Evolutionary conservation across 2,113 vertebrate species (phyloP).

Genomic region (Phrynocephalus versicolor): DNA sequence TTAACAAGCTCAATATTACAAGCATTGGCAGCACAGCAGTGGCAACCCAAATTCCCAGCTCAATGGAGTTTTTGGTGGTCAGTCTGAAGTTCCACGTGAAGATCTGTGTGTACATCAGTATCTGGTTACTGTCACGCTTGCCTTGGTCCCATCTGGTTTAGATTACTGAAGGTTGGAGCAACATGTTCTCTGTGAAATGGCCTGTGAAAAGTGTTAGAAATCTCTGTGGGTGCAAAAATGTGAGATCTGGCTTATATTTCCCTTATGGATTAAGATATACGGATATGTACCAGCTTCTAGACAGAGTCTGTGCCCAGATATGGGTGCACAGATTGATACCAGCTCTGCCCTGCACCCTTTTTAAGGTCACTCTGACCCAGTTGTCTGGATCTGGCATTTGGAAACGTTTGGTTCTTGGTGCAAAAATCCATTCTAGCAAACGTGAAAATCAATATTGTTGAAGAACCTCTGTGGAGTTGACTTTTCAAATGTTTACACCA

Average conservation of each 20-base stretch:
- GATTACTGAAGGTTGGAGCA: not conserved
- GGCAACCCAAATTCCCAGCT: not conserved
- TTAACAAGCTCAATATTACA: not conserved
- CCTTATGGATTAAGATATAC: no score
- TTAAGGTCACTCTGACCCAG: no score
- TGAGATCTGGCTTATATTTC: not conserved
- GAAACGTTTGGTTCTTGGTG: not conserved
- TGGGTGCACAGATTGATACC: no score
- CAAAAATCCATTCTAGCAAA: conserved; percentile 9
- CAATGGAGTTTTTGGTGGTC: not conserved
- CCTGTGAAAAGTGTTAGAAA: not conserved
- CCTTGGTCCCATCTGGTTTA: not conserved
- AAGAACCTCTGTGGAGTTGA: not conserved
- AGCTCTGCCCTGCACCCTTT: no score
- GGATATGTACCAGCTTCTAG: no score
- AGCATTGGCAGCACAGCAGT: not conserved
- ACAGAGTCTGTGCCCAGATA: no score
- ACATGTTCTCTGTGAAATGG: not conserved
- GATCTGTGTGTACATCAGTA: not conserved
- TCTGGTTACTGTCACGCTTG: not conserved
- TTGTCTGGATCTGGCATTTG: no score
- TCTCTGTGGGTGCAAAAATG: not conserved
- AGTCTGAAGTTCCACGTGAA: not conserved
- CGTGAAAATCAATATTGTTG: not conserved
- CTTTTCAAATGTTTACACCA: not conserved